Evolutionary conservation across 2,888 invertebrate genomes (phyloP).

Genomic region (Mamestra brassicae): DNA sequence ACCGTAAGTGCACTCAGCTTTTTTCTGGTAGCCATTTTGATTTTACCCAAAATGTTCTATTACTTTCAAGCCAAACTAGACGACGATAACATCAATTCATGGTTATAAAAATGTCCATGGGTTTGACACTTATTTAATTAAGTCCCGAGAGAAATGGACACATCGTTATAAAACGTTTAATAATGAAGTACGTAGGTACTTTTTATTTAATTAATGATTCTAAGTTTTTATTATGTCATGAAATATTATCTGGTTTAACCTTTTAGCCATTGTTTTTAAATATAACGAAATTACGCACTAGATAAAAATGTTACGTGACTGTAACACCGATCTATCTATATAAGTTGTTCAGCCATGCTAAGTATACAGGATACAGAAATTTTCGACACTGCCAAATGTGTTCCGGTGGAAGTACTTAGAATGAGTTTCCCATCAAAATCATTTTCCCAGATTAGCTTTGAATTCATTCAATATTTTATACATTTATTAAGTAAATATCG

Average conservation of each 20-base stretch:
- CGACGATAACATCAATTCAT: background rate
- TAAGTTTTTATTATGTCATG: constrained; percentile 4
- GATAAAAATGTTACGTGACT: constrained; percentile 18
- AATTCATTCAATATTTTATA: background rate
- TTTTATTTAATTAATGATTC: constrained; percentile 25
- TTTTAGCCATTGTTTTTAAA: constrained; percentile 18
- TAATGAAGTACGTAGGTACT: constrained; percentile 9
- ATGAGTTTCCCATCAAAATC: background rate
- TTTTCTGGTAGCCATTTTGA: constrained; percentile 10
- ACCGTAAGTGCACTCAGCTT: constrained; percentile 19
- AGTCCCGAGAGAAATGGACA: constrained; percentile 8
- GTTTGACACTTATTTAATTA: constrained; percentile 15
- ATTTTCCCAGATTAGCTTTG: background rate
- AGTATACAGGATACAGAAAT: background rate
- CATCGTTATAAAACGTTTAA: constrained; percentile 9
- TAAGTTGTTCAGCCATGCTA: constrained; percentile 1
- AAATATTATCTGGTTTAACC: constrained; percentile 12
- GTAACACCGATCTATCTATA: background rate
- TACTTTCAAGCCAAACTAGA: background rate
- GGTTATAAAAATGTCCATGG: constrained; percentile 5
- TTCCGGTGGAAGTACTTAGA: background rate
- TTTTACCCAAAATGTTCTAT: background rate
- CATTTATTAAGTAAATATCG: no score
- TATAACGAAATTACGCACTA: constrained; percentile 15
- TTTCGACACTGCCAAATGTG: background rate